Conservation (phyloP, 2,888 invertebrate species). For the Rhamphomyia laevipes region DNA sequence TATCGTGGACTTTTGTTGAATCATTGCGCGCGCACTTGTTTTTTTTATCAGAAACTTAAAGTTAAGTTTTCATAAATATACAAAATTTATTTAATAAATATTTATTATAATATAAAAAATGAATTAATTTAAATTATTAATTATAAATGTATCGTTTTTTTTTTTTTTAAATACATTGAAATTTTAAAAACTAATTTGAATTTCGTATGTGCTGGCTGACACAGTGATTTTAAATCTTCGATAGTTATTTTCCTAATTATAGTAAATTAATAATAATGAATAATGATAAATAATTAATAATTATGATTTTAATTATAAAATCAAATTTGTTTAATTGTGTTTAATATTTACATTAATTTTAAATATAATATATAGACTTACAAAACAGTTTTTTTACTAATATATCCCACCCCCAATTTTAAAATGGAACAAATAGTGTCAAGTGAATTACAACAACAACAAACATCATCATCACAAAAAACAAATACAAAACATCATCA, state of each 20-base stretch:
- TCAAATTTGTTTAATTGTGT: too few relatives aligned
- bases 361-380: too few relatives aligned
- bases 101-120: background rate
- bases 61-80: background rate
- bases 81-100: background rate
- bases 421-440: constrained; percentile 20
- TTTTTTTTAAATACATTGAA: too few relatives aligned
- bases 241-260: too few relatives aligned
- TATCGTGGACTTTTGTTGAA: constrained; percentile 38
- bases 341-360: too few relatives aligned
- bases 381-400: too few relatives aligned
- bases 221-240: too few relatives aligned
- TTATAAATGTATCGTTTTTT: background rate
- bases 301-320: too few relatives aligned
- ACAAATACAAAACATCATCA: constrained; percentile 11
- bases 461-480: background rate
- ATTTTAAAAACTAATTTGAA: too few relatives aligned
- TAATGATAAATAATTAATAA: too few relatives aligned
- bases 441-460: constrained; percentile 18
- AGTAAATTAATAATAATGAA: too few relatives aligned
- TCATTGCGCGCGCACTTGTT: constrained; percentile 35
- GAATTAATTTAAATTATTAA: background rate
- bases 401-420: background rate
- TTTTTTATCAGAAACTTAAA: background rate
- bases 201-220: too few relatives aligned